Conservation (phyloP, 1,140 invertebrate species). For the Ceratitis capitata region DNA sequence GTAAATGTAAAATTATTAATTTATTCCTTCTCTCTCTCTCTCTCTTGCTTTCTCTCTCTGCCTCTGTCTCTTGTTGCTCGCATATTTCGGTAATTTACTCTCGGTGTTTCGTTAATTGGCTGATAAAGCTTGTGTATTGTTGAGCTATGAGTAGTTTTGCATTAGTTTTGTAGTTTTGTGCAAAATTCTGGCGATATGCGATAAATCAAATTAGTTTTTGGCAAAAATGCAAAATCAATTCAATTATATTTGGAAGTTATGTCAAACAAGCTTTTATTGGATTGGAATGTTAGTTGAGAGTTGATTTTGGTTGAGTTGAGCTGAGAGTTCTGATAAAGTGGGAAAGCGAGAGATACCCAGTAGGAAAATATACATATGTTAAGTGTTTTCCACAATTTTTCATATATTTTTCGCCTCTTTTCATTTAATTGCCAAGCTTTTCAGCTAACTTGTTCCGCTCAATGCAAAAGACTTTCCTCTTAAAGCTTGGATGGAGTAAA, state of each 20-base stretch:
- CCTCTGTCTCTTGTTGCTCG: not conserved
- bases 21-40: not conserved
- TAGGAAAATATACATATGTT: not conserved
- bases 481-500: no score
- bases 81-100: not conserved
- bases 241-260: not conserved
- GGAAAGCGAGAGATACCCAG: not conserved
- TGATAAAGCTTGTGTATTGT: not conserved
- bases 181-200: not conserved
- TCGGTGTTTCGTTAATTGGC: not conserved
- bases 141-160: not conserved
- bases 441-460: no score
- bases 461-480: no score
- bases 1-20: not conserved
- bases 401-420: no score
- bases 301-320: not conserved
- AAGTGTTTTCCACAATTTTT: no score
- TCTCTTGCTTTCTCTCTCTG: not conserved
- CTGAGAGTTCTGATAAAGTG: no score
- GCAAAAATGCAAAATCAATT: not conserved
- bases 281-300: no score
- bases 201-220: conserved; percentile 13
- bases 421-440: no score
- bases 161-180: not conserved
- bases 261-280: not conserved